phyloP scores from a whole-genome alignment of 1,140 invertebrate species.

The Ctenoplectra terminalis region DNA sequence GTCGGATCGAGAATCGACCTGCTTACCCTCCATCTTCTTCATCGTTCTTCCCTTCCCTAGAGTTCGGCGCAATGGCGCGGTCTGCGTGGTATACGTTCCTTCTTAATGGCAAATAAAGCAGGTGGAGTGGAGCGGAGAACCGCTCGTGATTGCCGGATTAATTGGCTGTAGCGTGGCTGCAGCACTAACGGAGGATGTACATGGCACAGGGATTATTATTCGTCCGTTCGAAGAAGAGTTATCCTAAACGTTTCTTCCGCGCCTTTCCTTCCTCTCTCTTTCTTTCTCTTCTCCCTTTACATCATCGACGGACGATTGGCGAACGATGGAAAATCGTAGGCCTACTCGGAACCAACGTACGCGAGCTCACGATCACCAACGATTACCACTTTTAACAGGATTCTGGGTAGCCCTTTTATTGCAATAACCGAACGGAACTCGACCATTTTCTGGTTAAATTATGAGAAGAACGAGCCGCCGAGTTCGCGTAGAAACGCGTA shows the following conservation, averaged over 20 bases:
- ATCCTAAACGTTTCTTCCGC: conserved; percentile 66
- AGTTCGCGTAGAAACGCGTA: conserved; percentile 1
- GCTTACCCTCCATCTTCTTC: conserved; percentile 48
- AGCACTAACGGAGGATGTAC: conserved; percentile 65
- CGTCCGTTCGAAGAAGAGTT: conserved; percentile 63
- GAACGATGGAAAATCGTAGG: conserved; percentile 29
- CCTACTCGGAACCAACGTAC: background rate
- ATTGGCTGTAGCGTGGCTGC: conserved; percentile 72
- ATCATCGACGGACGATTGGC: background rate
- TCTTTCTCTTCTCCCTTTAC: background rate
- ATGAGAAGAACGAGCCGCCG: conserved; percentile 5
- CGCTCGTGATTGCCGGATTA: conserved; percentile 76
- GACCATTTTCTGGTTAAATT: conserved; percentile 8
- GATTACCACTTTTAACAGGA: conserved; percentile 13
- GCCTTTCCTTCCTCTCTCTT: conserved; percentile 4
- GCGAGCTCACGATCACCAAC: background rate
- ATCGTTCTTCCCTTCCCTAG: conserved; percentile 40
- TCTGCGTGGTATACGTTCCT: conserved; percentile 55
- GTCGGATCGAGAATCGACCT: conserved; percentile 51
- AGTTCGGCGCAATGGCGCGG: conserved; percentile 56
- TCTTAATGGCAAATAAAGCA: conserved; percentile 76
- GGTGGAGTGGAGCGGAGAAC: conserved; percentile 63
- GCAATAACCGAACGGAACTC: conserved; percentile 19
- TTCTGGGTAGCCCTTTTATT: background rate
- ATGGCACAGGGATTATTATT: conserved; percentile 69